Evolutionary conservation across 1,140 invertebrate species (phyloP), one percentile per base, ranked within the genome.

Genomic region (Drosophila ironensis): DNA sequence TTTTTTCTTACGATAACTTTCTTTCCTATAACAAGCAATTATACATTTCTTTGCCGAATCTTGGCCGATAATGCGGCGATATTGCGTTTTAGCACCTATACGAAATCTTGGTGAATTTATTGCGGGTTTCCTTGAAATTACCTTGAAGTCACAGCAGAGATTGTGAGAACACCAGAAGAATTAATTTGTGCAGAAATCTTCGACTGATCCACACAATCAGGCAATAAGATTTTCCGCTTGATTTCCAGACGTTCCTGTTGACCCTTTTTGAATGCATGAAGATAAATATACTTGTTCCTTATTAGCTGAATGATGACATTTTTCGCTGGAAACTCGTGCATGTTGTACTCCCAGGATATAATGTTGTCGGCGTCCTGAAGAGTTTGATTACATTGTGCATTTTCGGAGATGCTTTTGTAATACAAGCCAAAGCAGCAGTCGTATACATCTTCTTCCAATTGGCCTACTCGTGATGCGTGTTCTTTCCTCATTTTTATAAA

Each of bases 311-410:
- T 9, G 2, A 6, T 14, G 3, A 73, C 66, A 9, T 54, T 59
- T 9, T 45, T 19, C 4, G 48, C 5, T 1, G 60, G 12, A 20
- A 73, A 71, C 16, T 59, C 52, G 0, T n/a, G 20, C 52, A 73
- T 37, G 11, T 71, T 38, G 17, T 42, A 67, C 12, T 71, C 11
- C 71, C 71, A 73, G 3, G n/a, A n/a, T 0, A 66, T 2, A 25
- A 33, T 24, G 0, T 17, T 22, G 5, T 45, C 27, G 0, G 12
- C 41, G n/a, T 44, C 9, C 3, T n/a, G n/a, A 11, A 12, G 0
- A 14, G 2, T 0, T 60, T 24, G 4, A 22, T 5, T 22, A 3
- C 20, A 22, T 22, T n/a, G n/a, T n/a, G n/a, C n/a, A n/a, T n/a
- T n/a, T n/a, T n/a, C n/a, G n/a, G n/a, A n/a, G n/a, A n/a, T n/a